Base-by-base conservation (phyloP, 64 coral and sea anemone genomes). In the Dendrophyllia cribrosa region DNA sequence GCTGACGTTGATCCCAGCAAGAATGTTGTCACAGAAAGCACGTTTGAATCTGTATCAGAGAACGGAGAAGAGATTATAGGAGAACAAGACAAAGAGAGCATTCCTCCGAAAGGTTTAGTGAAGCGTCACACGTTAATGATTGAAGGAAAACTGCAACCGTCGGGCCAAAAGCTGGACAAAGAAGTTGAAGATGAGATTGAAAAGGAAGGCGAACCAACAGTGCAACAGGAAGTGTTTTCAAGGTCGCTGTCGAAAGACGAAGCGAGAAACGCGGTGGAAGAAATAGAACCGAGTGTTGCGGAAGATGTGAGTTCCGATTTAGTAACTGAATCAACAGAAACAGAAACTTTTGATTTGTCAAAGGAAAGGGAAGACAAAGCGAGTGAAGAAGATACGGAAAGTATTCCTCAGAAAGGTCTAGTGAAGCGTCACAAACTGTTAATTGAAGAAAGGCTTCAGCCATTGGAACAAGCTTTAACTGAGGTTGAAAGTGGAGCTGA, bases 391-490 rank as follows among this genome's bases (percentile, higher is more conserved):
- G 62, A 67, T 44, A 4, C 20, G 5, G 49, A 77, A 56, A 24
- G n/a, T 55, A 13, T 67, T 7, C 62, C 46, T 66, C 61, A 67
- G 25, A 91, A 61, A 25, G 89, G 89, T 10, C 51, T 91, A 45
- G 89, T 91, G 8, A 91, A 91, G 44, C 78, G 77, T 20, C 76
- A 91, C 44, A 72, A 66, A 8, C 74, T 89, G 2, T 43, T 79
- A 56, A 78, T 78, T 64, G 88, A 90, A 79, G 88, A 47, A 43
- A 70, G 22, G 12, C 64, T 80, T 58, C 49, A 79, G 53, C 21
- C 52, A 13, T 60, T 44, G 11, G 77, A 79, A 7, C 77, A 79
- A 58, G 52, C 14, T 4, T 51, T 25, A 51, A 0, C 47, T 16
- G 17, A 50, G 6, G 16, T 49, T 50, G 12, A 44, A 2, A 17